Evolutionary conservation across 2,888 invertebrate species (phyloP).

Genomic region (Dynastes tityus): DNA sequence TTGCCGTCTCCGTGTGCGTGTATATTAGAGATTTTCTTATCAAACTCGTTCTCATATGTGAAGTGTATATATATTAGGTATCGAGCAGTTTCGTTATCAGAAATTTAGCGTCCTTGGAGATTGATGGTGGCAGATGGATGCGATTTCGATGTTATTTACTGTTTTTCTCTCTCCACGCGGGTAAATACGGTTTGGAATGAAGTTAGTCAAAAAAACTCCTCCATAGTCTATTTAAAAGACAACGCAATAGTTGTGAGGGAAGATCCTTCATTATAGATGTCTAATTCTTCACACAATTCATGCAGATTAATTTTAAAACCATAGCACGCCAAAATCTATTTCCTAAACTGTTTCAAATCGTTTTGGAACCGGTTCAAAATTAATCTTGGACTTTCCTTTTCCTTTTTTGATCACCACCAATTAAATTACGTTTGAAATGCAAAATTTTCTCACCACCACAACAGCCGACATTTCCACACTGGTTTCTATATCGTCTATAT

Average conservation of each 20-base stretch:
- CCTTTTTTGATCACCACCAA: background rate
- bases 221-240: background rate
- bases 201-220: background rate
- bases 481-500: background rate
- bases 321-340: too few species aligned
- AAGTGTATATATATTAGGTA: conserved; percentile 7
- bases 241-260: too few species aligned
- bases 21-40: too few species aligned
- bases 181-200: background rate
- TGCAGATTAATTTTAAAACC: too few species aligned
- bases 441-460: background rate
- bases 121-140: conserved; percentile 12
- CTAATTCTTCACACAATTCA: too few species aligned
- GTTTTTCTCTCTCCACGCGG: background rate
- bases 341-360: background rate
- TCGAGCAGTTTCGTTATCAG: conserved; percentile 14
- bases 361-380: background rate
- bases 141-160: conserved; percentile 8
- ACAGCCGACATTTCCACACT: background rate
- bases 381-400: background rate
- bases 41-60: background rate
- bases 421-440: background rate
- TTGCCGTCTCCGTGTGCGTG: too few species aligned
- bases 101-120: conserved; percentile 17
- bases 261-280: too few species aligned